Conservation (phyloP, 2,888 invertebrate species). For the Graphium colonna region DNA sequence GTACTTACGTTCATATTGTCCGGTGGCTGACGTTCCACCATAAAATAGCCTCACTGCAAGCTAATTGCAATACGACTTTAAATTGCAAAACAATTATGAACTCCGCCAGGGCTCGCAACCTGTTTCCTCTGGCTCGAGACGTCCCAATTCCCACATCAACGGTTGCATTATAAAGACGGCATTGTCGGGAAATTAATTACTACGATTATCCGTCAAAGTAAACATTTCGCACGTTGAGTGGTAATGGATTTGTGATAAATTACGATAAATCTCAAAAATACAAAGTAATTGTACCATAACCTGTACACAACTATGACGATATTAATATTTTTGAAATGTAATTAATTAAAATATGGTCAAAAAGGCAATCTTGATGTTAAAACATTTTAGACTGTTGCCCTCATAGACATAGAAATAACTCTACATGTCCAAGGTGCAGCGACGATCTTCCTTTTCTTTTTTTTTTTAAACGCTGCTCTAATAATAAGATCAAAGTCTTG, state of each 20-base stretch:
- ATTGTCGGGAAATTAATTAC: conserved; percentile 1
- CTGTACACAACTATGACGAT: too few species aligned
- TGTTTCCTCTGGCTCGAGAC: conserved; percentile 7
- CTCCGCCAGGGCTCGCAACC: conserved; percentile 3
- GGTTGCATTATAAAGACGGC: conserved; percentile 5
- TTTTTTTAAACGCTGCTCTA: too few species aligned
- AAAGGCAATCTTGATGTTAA: too few species aligned
- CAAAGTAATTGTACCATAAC: too few species aligned
- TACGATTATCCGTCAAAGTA: conserved; percentile 9
- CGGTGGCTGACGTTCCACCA: neutral
- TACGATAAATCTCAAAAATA: neutral
- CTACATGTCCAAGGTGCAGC: too few species aligned
- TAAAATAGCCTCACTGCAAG: too few species aligned
- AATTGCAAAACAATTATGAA: conserved; percentile 12
- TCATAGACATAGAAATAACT: too few species aligned
- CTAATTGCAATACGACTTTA: neutral
- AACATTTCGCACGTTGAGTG: neutral
- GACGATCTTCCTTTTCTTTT: too few species aligned
- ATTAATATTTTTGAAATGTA: too few species aligned
- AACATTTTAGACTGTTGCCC: too few species aligned
- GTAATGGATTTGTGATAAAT: neutral
- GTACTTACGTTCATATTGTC: neutral
- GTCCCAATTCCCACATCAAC: conserved; percentile 20
- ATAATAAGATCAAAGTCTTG: too few species aligned
- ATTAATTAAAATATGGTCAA: too few species aligned